Percentiles rank a stretch among this genome's conserved stretches.
Conservation (phyloP, 2,113 vertebrate species). For the Excalfactoria chinensis region DNA sequence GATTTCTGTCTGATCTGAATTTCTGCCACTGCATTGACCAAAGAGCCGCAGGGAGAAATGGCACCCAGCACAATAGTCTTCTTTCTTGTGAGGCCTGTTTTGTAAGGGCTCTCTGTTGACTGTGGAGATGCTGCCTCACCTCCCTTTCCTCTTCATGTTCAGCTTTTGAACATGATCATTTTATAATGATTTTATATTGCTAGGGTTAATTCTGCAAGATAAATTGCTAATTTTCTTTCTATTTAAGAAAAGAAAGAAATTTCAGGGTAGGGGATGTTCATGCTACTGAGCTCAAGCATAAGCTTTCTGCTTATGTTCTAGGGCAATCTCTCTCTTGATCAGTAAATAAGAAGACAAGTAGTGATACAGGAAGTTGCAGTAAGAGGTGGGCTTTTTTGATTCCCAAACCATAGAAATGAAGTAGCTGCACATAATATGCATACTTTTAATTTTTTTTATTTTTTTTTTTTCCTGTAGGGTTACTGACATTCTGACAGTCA, state of each 20-base stretch:
- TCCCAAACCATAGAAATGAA: accelerated
- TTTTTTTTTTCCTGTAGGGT: neutral
- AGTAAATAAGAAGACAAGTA: neutral
- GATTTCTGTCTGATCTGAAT: neutral
- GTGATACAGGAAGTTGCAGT: neutral
- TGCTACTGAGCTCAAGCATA: neutral
- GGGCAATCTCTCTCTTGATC: neutral
- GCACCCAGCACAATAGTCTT: neutral
- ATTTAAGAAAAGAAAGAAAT: neutral
- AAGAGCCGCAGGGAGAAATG: neutral
- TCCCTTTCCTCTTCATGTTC: neutral
- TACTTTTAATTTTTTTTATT: no score
- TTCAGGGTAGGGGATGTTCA: neutral
- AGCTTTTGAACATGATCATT: neutral
- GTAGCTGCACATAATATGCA: neutral
- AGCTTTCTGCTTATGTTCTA: neutral
- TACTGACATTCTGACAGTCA: neutral
- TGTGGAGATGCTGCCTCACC: neutral
- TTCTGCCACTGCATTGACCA: neutral
- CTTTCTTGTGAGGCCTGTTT: accelerated
- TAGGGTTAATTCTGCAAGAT: neutral
- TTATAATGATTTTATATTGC: neutral
- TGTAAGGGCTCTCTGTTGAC: neutral
- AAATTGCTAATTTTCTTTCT: neutral
- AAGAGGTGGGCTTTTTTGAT: neutral